Conservation (phyloP, 2,888 invertebrate species). For the Diarsia brunnea region DNA sequence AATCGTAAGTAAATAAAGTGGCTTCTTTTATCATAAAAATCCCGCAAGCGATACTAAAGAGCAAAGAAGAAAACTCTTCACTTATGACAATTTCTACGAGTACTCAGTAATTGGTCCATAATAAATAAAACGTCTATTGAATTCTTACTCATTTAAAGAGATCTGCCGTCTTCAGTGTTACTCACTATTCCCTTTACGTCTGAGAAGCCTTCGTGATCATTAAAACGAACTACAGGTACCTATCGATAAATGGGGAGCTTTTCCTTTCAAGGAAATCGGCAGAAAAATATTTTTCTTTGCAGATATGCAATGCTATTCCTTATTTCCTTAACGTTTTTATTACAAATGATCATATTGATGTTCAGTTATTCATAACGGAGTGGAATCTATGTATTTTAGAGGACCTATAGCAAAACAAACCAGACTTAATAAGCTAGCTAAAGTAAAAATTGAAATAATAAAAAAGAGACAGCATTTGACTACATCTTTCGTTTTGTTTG, state of each 20-base stretch:
- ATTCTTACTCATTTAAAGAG: background rate
- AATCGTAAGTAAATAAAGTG: background rate
- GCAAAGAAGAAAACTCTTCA: too few relatives aligned
- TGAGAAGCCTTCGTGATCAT: constrained; percentile 5
- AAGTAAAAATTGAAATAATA: background rate
- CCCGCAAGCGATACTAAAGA: background rate
- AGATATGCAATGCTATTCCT: background rate
- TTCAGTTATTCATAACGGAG: background rate
- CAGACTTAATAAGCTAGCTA: background rate
- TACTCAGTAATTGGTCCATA: background rate
- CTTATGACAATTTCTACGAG: background rate
- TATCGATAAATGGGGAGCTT: constrained; percentile 5
- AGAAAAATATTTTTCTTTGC: background rate
- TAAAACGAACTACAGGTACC: constrained; percentile 13
- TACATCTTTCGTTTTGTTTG: too few relatives aligned
- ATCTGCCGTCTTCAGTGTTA: background rate
- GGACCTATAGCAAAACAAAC: background rate
- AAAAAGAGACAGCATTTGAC: too few relatives aligned
- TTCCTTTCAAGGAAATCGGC: constrained; percentile 4
- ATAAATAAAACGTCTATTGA: background rate
- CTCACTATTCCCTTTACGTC: background rate
- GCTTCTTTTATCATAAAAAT: background rate
- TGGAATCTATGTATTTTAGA: background rate
- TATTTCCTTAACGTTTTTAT: background rate
- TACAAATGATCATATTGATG: background rate